Evolutionary conservation across 2,888 invertebrate species (phyloP), one percentile per base, ranked within the genome.

Genomic region (Esperia sulphurella): DNA sequence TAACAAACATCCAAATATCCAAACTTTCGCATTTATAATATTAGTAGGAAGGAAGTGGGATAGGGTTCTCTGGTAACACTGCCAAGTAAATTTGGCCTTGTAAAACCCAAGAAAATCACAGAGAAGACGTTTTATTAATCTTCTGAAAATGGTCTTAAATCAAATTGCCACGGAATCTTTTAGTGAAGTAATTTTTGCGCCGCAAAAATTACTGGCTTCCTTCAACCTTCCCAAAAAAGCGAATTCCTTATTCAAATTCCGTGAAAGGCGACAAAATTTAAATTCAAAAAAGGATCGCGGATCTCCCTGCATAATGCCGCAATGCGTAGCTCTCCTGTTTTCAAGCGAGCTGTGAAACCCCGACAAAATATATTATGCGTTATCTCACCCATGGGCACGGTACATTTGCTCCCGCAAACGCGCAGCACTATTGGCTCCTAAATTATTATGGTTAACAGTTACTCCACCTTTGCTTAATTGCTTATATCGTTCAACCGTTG

Each of bases 361-460:
- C 76, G 69, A 63, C 73, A 71, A 83, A 83, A 83, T 84, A 81
- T 79, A 83, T 84, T 84, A 80, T 76, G 70, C 76, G 75, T 75
- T 83, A 85, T 83, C 81, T 78, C 66, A 63, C 81, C 75, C 82
- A 14, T 43, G 80, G 72, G 84, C 57, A 59, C 67, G 61, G 63
- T 76, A 65, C 68, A 68, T 76, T 66, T 63, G 57, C 58, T 59
- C 54, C 53, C 64, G 63, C 53, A 63, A 62, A 49, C 41, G 39
- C 30, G 13, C 10, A 13, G 70, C 69, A 68, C 68, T 70, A 76
- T 77, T 65, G 69, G 61, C 65, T 62, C 59, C 68, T 68, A 67
- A 73, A 72, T 73, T 71, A 75, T 70, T 57, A 64, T 55, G 55
- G 58, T 60, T 59, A 51, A 46, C 35, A 41, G 41, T 46, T 41